phyloP scores from a whole-genome alignment of 2,113 vertebrate genomes.

The Casuarius casuarius region DNA sequence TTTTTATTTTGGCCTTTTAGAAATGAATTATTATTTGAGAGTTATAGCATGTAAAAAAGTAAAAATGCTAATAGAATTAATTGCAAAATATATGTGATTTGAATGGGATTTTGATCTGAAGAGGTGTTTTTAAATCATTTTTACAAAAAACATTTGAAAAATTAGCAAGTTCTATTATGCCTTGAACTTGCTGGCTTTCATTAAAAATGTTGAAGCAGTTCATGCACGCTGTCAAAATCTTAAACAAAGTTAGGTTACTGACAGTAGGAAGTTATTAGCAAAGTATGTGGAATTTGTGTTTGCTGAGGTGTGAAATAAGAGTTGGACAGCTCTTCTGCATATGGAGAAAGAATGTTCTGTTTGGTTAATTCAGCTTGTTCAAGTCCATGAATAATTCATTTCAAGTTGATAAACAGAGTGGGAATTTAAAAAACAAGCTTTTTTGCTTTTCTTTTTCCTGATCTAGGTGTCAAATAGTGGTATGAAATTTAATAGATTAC shows the following conservation, averaged over 20 bases:
- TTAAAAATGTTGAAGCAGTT: neutral
- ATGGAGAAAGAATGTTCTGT: neutral
- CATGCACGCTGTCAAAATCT: neutral
- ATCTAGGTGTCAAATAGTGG: neutral
- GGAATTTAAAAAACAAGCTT: neutral
- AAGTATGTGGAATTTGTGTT: neutral
- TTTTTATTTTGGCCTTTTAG: neutral
- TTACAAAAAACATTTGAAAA: neutral
- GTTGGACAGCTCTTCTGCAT: neutral
- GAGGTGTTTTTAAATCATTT: neutral
- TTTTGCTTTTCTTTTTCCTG: neutral
- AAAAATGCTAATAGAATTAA: neutral
- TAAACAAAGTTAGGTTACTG: neutral
- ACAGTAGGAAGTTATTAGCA: neutral
- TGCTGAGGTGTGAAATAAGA: neutral
- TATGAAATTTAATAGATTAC: neutral
- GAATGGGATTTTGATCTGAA: neutral
- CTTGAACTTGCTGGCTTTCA: neutral
- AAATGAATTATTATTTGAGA: neutral
- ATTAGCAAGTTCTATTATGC: neutral
- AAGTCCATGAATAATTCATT: neutral
- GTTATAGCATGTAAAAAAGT: neutral
- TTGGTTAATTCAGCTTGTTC: neutral
- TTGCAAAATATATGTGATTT: neutral
- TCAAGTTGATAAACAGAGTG: neutral